Evolutionary conservation across 2,888 invertebrate species (phyloP).

Genomic region (Perdita meconis): DNA sequence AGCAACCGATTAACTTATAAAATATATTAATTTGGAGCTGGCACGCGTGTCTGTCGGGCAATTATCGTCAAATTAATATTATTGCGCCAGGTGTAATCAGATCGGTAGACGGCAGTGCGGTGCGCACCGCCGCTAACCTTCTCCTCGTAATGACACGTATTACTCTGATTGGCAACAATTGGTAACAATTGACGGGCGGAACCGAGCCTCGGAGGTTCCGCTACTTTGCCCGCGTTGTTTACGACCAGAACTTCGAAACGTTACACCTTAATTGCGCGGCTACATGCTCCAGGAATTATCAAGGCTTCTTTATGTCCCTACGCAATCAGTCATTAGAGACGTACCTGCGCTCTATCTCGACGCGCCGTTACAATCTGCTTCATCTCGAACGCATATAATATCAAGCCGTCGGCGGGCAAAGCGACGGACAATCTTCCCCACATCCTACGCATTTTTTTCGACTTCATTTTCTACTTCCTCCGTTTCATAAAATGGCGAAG

Average conservation of each 20-base stretch:
- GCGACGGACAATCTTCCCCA: neutral
- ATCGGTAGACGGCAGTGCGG: slow-evolving; percentile 60
- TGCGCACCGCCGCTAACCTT: slow-evolving; percentile 70
- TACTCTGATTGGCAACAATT: slow-evolving; percentile 83
- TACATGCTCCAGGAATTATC: slow-evolving; percentile 78
- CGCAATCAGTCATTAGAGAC: slow-evolving; percentile 62
- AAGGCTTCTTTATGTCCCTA: slow-evolving; percentile 71
- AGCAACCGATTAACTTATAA: slow-evolving; percentile 9
- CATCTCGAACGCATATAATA: slow-evolving; percentile 33
- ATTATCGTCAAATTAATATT: slow-evolving; percentile 77
- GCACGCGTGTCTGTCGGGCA: slow-evolving; percentile 59
- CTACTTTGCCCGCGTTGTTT: slow-evolving; percentile 82
- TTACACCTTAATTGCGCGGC: slow-evolving; percentile 79
- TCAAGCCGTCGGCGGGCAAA: neutral
- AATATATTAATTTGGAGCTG: slow-evolving; percentile 26
- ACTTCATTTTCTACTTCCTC: neutral
- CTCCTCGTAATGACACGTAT: slow-evolving; percentile 79
- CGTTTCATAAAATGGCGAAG: neutral
- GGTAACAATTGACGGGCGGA: slow-evolving; percentile 84
- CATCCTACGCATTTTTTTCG: neutral
- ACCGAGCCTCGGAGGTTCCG: slow-evolving; percentile 79
- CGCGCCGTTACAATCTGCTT: slow-evolving; percentile 37
- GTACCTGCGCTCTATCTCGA: slow-evolving; percentile 31
- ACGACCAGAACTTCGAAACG: slow-evolving; percentile 79
- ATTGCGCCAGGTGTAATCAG: slow-evolving; percentile 68